These are phyloP conservation scores for Vicugna pacos DNA, from an alignment of 2,113 vertebrate species.

Conservation along the genomic window DNA sequence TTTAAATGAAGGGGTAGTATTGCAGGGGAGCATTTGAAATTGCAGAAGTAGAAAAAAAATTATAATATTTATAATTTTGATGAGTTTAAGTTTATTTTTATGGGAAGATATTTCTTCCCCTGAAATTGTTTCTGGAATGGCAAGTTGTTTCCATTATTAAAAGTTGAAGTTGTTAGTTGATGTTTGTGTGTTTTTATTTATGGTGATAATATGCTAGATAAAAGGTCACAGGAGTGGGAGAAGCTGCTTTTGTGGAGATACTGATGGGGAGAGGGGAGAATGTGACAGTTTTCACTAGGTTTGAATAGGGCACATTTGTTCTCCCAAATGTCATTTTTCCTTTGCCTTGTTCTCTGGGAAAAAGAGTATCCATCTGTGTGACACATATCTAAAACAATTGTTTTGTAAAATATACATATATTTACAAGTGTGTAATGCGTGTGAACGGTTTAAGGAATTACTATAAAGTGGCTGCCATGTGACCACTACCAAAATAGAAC, in stretches of 20 bases:
- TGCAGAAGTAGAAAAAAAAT: conserved; percentile 76
- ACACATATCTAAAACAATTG: background rate
- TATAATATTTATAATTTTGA: conserved; percentile 91
- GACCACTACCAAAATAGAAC: background rate
- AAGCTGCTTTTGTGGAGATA: background rate
- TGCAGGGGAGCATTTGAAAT: conserved; percentile 82
- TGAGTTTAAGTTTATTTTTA: conserved; percentile 89
- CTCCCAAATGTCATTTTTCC: background rate
- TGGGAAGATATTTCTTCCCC: conserved; percentile 86
- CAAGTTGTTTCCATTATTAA: conserved; percentile 89
- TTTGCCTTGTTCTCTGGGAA: background rate
- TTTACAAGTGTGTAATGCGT: background rate
- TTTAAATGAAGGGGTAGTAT: conserved; percentile 67
- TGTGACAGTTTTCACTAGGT: background rate
- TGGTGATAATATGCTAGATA: background rate
- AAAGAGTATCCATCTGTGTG: background rate
- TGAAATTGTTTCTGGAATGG: conserved; percentile 88
- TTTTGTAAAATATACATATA: background rate
- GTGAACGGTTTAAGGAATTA: background rate
- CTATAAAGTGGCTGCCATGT: background rate
- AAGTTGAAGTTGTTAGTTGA: conserved; percentile 88
- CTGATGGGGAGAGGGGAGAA: background rate
- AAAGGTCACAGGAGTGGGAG: background rate
- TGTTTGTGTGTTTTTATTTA: conserved; percentile 40
- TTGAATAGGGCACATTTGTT: background rate